Evolutionary conservation across 2,888 invertebrate genomes (phyloP).

Genomic region (Euphydryas editha): DNA sequence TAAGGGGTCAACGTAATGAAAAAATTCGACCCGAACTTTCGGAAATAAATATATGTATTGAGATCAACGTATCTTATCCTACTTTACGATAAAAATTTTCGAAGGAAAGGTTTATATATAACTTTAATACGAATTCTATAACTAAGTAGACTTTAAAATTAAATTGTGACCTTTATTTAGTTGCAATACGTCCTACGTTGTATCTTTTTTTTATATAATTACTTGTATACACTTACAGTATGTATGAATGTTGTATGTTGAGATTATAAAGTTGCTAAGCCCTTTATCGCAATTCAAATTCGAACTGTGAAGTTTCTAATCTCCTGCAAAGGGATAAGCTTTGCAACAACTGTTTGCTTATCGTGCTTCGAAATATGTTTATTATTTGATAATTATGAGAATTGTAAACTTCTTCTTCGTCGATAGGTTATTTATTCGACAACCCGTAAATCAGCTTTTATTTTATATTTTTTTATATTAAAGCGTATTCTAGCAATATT

Average conservation of each 20-base stretch:
- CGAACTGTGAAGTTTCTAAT: conserved; percentile 59
- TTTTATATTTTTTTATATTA: not conserved
- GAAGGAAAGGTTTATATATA: not conserved
- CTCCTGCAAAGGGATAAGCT: conserved; percentile 63
- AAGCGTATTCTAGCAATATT: not conserved
- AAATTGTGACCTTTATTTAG: not conserved
- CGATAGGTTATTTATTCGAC: not conserved
- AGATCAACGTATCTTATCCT: conserved; percentile 29
- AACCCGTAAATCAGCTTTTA: not conserved
- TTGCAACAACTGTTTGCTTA: conserved; percentile 56
- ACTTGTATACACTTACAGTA: not conserved
- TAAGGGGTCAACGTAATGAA: conserved; percentile 39
- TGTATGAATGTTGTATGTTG: conserved; percentile 27
- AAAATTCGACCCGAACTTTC: conserved; percentile 36
- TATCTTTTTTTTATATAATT: not conserved
- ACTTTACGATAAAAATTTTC: conserved; percentile 10
- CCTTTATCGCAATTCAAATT: conserved; percentile 55
- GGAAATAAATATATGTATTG: conserved; percentile 36
- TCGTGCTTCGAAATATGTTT: conserved; percentile 57
- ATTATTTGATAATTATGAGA: conserved; percentile 47
- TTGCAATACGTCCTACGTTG: not conserved
- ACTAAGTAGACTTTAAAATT: not conserved
- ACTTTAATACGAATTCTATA: conserved; percentile 1
- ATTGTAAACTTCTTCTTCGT: not conserved
- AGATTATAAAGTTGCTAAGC: conserved; percentile 48